Evolutionary conservation across 2,797 vertebrate species (phyloP).

Genomic region (Hemibagrus guttatus): DNA sequence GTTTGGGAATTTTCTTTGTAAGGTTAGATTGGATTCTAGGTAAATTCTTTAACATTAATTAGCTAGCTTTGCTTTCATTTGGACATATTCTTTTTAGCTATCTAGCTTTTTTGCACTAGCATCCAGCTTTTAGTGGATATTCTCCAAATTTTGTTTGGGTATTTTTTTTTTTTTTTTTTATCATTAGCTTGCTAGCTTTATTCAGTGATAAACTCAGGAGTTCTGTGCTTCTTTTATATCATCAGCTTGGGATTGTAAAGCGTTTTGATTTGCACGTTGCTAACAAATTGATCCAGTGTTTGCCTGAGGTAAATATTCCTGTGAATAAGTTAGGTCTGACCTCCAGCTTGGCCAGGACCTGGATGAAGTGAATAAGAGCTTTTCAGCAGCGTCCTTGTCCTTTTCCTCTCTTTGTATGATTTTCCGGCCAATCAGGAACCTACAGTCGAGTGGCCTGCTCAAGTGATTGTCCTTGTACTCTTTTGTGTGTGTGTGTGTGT

Average conservation of each 20-base stretch:
- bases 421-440: background rate
- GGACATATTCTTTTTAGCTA: too few species aligned
- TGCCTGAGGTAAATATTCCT: background rate
- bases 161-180: background rate
- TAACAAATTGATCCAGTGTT: background rate
- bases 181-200: background rate
- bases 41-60: too few species aligned
- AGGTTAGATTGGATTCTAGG: too few species aligned
- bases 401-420: background rate
- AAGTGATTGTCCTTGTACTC: slow-evolving; percentile 21
- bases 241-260: background rate
- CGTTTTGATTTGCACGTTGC: background rate
- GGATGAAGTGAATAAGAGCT: background rate
- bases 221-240: background rate
- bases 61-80: background rate
- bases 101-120: too few species aligned
- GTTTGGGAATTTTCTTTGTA: background rate
- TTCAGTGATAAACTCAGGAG: background rate
- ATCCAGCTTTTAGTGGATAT: background rate
- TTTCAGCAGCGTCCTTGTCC: background rate
- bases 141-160: background rate
- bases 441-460: slow-evolving; percentile 1
- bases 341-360: background rate
- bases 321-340: background rate
- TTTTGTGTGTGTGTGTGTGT: background rate